These are phyloP conservation scores for Wiebesia pumilae DNA, from an alignment of 1,140 invertebrate genomes.

Conservation along the genomic window DNA sequence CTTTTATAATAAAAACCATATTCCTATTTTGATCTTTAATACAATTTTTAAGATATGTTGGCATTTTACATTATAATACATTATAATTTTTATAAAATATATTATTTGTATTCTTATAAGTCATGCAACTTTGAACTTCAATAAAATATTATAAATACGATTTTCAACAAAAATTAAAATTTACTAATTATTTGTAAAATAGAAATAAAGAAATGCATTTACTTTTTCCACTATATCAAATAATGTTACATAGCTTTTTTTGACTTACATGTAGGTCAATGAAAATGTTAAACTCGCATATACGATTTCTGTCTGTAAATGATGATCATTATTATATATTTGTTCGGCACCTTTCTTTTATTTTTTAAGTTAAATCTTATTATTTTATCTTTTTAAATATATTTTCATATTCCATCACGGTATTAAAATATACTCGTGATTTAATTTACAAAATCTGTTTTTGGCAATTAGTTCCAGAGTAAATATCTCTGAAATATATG, in stretches of 20 bases:
- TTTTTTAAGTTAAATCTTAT: constrained; percentile 15
- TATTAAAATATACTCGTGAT: constrained; percentile 37
- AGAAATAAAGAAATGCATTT: background rate
- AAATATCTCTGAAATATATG: constrained; percentile 29
- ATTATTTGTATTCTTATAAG: background rate
- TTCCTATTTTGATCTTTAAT: background rate
- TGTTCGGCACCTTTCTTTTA: background rate
- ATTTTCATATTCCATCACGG: constrained; percentile 19
- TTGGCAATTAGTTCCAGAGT: constrained; percentile 43
- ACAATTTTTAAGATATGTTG: background rate
- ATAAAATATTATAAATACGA: background rate
- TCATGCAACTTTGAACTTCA: background rate
- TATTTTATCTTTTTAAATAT: constrained; percentile 26
- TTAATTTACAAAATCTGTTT: constrained; percentile 16
- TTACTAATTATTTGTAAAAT: background rate
- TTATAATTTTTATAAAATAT: background rate
- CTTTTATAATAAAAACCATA: background rate
- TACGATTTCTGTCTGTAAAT: background rate
- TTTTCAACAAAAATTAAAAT: constrained; percentile 9
- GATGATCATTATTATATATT: background rate
- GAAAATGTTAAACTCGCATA: background rate
- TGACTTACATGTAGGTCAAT: too few relatives aligned
- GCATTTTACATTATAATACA: background rate
- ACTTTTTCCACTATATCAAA: background rate
- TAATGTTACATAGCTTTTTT: background rate